Evolutionary conservation across 2,113 vertebrate species (phyloP), one percentile per base, ranked within the genome.

Genomic region (Myotis lucifugus): DNA sequence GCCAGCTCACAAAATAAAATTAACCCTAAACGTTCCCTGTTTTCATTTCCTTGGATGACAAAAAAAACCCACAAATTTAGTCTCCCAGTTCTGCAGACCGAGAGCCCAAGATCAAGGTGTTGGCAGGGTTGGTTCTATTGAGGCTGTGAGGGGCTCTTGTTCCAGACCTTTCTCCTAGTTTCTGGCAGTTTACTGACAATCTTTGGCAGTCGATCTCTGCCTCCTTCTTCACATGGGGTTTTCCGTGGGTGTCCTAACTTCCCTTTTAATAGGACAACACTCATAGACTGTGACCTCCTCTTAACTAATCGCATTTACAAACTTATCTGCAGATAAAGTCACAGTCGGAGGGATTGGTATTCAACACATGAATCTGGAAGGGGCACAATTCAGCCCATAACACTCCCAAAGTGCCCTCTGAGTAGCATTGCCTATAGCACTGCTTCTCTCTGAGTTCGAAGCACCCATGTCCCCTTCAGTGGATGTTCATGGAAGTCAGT

Each of bases 101-200:
- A 21, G 21, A 1, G 34, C 13, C n/a, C 25, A 61, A 14, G 52
- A 4, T 17, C 0, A 3, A 85, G 73, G 10, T 72, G 74, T 14
- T 21, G 6, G 42, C n/a, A 6, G 32, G 3, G 8, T 10, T 13
- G 13, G 8, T 8, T 81, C 50, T 29, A 0, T 1, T 0, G 4
- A n/a, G 21, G 5, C 34, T 37, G 21, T n/a, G 29, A 52, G 54
- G 19, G 18, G 14, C 3, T 3, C 15, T 19, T 23, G 15, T 8
- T 50, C 2, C 52, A 10, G 1, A 10, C 27, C 1, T 56, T 29
- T 34, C 10, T 8, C 52, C 18, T 18, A 13, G 18, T 10, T 8
- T 42, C 77, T 37, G 9, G 40, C 40, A 8, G 6, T 17, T 79
- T 34, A 14, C 72, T 15, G 40, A n/a, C 3, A 2, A 8, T 8